Evolutionary conservation across 2,797 vertebrate genomes (phyloP).

Genomic region (Protonibea diacanthus): DNA sequence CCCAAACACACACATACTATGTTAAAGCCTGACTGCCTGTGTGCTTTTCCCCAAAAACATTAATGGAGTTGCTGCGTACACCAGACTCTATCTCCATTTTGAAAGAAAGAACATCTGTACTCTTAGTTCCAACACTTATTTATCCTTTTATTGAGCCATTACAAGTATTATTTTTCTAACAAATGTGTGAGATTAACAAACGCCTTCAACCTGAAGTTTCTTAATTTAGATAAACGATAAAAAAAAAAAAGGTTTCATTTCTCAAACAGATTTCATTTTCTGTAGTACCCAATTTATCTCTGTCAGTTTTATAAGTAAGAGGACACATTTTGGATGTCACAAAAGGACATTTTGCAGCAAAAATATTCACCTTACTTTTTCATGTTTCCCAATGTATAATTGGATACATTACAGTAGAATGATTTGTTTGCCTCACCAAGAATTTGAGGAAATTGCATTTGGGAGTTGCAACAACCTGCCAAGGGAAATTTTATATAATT

Average conservation of each 20-base stretch:
- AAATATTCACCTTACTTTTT: conserved; percentile 1
- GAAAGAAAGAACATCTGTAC: conserved; percentile 35
- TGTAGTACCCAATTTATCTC: not conserved
- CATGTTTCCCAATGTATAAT: not conserved
- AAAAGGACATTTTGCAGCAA: conserved; percentile 3
- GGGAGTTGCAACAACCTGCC: not conserved
- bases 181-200: not conserved
- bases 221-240: not conserved
- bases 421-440: conserved; percentile 22
- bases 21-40: conserved; percentile 32
- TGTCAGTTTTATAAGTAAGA: not conserved
- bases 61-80: conserved; percentile 21
- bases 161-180: not conserved
- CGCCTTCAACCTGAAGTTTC: not conserved
- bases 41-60: conserved; percentile 20
- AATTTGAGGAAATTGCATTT: conserved; percentile 39
- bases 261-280: not conserved
- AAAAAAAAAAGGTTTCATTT: not conserved
- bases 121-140: conserved; percentile 18
- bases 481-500: conserved; percentile 41
- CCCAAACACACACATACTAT: not conserved
- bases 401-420: conserved; percentile 20
- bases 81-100: conserved; percentile 34
- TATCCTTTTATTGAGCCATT: conserved; percentile 3
- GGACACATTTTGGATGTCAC: not conserved